Conservation (phyloP, 2,113 vertebrate genomes). For the Etia nguti region DNA sequence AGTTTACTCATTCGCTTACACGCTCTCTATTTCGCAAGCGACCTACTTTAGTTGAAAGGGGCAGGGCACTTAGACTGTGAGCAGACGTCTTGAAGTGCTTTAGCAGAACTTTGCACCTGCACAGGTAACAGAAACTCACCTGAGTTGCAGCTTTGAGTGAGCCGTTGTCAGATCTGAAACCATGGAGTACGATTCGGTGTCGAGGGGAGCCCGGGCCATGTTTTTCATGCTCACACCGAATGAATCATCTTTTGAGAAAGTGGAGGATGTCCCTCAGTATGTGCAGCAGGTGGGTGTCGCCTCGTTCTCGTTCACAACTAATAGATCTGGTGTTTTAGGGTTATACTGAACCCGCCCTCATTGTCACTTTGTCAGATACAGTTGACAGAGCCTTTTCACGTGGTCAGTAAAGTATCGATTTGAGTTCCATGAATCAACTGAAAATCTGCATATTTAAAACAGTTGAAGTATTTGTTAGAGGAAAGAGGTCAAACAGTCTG, state of each 20-base stretch:
- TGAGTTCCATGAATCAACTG: background rate
- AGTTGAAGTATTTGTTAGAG: background rate
- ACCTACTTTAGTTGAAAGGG: background rate
- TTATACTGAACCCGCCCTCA: background rate
- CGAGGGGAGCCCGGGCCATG: conserved; percentile 71
- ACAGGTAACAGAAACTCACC: conserved; percentile 6
- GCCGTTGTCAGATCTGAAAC: background rate
- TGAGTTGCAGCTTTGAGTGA: background rate
- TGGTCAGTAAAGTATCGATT: background rate
- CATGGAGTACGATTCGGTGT: conserved; percentile 11
- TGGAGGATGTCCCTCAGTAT: conserved; percentile 83
- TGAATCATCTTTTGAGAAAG: conserved; percentile 76
- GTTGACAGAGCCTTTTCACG: background rate
- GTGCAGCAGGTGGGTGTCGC: conserved; percentile 79
- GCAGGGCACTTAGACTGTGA: background rate
- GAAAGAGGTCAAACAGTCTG: background rate
- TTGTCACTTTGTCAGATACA: background rate
- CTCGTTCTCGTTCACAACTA: fast-evolving
- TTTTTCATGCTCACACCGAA: conserved; percentile 79
- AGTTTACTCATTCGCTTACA: background rate
- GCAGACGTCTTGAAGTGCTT: background rate
- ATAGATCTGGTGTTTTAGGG: background rate
- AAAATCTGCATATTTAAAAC: background rate
- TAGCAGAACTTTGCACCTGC: background rate
- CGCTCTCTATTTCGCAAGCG: background rate